phyloP scores from a whole-genome alignment of 2,113 vertebrate species.

The Menidia beryllina region DNA sequence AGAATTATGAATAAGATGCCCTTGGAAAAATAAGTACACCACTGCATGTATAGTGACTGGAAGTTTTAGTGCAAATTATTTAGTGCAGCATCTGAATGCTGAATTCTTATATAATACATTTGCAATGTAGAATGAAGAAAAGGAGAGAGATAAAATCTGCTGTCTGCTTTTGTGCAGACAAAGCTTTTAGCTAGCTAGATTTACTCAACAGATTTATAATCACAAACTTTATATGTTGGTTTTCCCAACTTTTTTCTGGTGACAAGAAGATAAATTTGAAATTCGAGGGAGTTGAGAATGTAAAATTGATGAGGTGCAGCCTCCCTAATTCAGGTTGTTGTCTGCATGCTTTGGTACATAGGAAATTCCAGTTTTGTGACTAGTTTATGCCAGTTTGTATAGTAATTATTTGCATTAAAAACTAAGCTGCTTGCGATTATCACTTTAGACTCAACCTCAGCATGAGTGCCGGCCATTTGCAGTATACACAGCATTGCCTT shows the following conservation, averaged over 20 bases:
- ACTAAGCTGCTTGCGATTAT: conserved; percentile 31
- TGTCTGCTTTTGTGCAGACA: too few species aligned
- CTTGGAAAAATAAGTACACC: background rate
- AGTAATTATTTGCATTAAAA: conserved; percentile 13
- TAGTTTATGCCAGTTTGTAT: conserved; percentile 30
- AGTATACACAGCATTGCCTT: conserved; percentile 29
- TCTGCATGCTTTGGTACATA: conserved; percentile 29
- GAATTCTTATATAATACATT: too few species aligned
- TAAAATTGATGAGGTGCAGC: conserved; percentile 35
- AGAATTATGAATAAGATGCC: background rate
- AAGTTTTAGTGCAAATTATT: conserved; percentile 25
- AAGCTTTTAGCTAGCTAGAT: conserved; percentile 12
- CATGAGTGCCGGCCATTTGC: conserved; percentile 35
- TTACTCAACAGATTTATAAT: conserved; percentile 13
- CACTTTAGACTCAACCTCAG: conserved; percentile 23
- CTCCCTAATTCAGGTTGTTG: conserved; percentile 30
- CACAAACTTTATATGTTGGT: background rate
- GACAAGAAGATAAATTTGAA: conserved; percentile 39
- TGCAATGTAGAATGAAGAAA: background rate
- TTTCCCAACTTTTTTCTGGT: conserved; percentile 1
- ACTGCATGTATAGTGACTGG: background rate
- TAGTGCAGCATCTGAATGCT: too few species aligned
- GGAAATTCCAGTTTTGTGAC: conserved; percentile 43
- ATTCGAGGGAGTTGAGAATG: conserved; percentile 38
- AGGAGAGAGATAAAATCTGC: background rate